Evolutionary conservation across 2,888 invertebrate genomes (phyloP).

Genomic region (Lochmaea crataegi): DNA sequence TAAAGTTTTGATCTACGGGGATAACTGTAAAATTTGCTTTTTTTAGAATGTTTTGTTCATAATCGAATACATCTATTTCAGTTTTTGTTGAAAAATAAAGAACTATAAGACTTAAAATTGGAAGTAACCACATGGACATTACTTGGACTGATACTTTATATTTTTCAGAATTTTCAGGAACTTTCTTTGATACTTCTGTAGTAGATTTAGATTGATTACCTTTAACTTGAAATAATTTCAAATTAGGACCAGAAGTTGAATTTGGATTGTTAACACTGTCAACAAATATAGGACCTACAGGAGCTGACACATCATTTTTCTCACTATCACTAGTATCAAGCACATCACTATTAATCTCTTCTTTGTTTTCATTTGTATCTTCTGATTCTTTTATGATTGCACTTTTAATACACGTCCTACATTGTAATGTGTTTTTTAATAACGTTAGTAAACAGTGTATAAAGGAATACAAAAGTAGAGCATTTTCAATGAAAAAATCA

Average conservation of each 20-base stretch:
- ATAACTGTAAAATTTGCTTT: slow-evolving; percentile 43
- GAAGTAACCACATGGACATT: slow-evolving; percentile 48
- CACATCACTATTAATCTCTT: slow-evolving; percentile 13
- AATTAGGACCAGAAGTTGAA: slow-evolving; percentile 34
- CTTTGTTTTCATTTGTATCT: slow-evolving; percentile 15
- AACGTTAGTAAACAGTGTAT: slow-evolving; percentile 57
- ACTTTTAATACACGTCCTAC: slow-evolving; percentile 45
- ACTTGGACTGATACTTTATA: slow-evolving; percentile 38
- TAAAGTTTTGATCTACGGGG: slow-evolving; percentile 43
- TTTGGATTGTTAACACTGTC: slow-evolving; percentile 28
- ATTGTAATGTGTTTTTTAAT: slow-evolving; percentile 51
- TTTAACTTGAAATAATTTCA: slow-evolving; percentile 48
- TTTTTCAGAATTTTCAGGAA: slow-evolving; percentile 22
- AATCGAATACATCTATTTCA: slow-evolving; percentile 23
- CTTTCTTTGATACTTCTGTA: slow-evolving; percentile 16
- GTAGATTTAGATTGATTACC: slow-evolving; percentile 23
- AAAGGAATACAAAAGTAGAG: slow-evolving; percentile 58
- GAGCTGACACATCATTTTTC: slow-evolving; percentile 36
- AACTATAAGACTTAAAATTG: slow-evolving; percentile 48
- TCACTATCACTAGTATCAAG: slow-evolving; percentile 36
- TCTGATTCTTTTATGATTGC: slow-evolving; percentile 24
- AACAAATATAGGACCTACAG: slow-evolving; percentile 43
- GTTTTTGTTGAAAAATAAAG: slow-evolving; percentile 49
- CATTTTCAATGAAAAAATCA: slow-evolving; percentile 53
- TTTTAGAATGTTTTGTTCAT: slow-evolving; percentile 30